Evolutionary conservation across 2,888 invertebrate genomes (phyloP), one percentile per base, ranked within the genome.

Genomic region (Argyresthia albistria): DNA sequence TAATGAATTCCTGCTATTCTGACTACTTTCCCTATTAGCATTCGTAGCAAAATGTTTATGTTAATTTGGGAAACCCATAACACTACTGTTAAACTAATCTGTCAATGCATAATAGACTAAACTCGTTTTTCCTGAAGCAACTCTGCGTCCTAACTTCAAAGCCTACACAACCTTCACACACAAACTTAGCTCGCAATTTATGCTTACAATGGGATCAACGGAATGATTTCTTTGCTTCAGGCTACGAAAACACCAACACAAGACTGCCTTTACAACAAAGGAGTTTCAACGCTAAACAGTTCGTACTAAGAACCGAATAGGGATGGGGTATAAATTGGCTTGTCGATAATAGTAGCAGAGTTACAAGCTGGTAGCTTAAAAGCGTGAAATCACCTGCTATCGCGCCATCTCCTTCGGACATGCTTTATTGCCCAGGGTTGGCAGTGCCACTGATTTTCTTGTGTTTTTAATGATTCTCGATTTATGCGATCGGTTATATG

Each of bases 331-430:
- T 35, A 37, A 37, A 14, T 7, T 37, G 50, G 50, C 25, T 11
- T 9, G 42, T 43, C 8, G 16, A 35, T 43, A 65, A 65, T 69
- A 67, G 66, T 65, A 59, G 58, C 66, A 68, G 69, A 77, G 65
- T 74, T 76, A 79, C 73, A 67, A 66, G 64, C 67, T 68, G 65
- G 76, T 73, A 75, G 79, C 73, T 62, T 77, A 70, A 73, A 67
- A 61, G 72, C 61, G 65, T 65, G 60, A 65, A 76, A 72, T 73
- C 77, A 70, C 68, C 70, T 70, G 63, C 73, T 80, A 82, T 83
- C 81, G 73, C 59, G 61, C 66, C 76, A 82, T 83, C 81, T 79
- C 68, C 69, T 61, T 66, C 63, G 61, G 76, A 77, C 73, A 68
- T 76, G 68, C 63, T 80, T 81, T 80, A 81, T 69, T 45, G 70